Percentiles rank a stretch among this genome's conserved stretches.
phyloP scores from a whole-genome alignment of 92 coral and sea anemone species.

The Blastomussa wellsi region DNA sequence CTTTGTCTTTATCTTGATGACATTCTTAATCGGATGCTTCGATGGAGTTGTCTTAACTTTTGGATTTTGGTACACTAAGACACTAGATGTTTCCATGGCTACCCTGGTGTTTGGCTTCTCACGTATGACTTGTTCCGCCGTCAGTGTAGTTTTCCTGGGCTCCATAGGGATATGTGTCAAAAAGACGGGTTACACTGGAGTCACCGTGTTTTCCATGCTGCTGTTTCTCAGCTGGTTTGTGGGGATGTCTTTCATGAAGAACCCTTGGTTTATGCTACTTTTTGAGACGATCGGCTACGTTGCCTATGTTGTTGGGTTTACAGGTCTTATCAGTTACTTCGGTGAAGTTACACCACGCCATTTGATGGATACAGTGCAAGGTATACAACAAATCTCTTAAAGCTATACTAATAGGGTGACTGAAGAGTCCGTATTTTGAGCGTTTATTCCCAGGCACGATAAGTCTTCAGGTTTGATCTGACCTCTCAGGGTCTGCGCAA shows the following conservation, averaged over 20 bases:
- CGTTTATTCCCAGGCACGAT: too few relatives aligned
- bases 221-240: conserved; percentile 33
- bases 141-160: conserved; percentile 30
- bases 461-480: too few relatives aligned
- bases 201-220: conserved; percentile 31
- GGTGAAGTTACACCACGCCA: conserved; percentile 40
- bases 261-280: conserved; percentile 44
- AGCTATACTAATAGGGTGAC: too few relatives aligned
- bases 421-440: too few relatives aligned
- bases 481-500: too few relatives aligned
- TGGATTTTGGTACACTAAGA: conserved; percentile 42
- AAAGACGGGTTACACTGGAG: conserved; percentile 27
- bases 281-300: conserved; percentile 36
- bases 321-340: conserved; percentile 35
- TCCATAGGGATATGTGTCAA: conserved; percentile 19
- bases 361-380: conserved; percentile 48
- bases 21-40: conserved; percentile 32
- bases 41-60: conserved; percentile 43
- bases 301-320: conserved; percentile 34
- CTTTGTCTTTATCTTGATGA: conserved; percentile 26
- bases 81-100: conserved; percentile 16
- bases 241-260: conserved; percentile 38
- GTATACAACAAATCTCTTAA: background rate
- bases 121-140: conserved; percentile 37
- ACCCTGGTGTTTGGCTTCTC: conserved; percentile 43